phyloP scores from a whole-genome alignment of 2,888 invertebrate genomes.

The Drosophila hamatofila region DNA sequence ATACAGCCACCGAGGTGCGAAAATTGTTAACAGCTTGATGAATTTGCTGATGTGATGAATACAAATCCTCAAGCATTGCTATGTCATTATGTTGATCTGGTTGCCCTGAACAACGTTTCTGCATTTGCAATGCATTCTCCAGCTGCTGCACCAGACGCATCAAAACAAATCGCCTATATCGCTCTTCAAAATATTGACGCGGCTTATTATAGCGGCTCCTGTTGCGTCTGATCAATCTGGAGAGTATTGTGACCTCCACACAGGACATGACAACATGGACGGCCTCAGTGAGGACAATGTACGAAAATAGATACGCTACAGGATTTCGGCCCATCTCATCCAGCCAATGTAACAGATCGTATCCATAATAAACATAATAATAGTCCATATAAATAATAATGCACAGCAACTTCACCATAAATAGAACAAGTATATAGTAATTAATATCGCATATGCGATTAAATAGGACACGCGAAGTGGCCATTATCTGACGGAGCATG shows the following conservation, averaged over 20 bases:
- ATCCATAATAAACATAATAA: constrained; percentile 39
- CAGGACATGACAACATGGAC: constrained; percentile 46
- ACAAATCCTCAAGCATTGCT: constrained; percentile 31
- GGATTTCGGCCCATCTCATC: constrained; percentile 30
- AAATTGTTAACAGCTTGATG: constrained; percentile 56
- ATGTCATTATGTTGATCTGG: background rate
- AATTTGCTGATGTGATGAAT: constrained; percentile 46
- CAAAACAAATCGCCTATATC: constrained; percentile 58
- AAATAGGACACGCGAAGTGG: constrained; percentile 8
- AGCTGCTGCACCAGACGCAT: constrained; percentile 62
- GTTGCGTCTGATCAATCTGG: constrained; percentile 34
- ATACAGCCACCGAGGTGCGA: constrained; percentile 52
- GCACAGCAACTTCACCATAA: constrained; percentile 41
- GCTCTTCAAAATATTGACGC: constrained; percentile 46
- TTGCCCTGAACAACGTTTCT: constrained; percentile 18
- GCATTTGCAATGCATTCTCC: constrained; percentile 52
- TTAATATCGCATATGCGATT: constrained; percentile 29
- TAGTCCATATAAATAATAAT: constrained; percentile 44
- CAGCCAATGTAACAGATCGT: constrained; percentile 57
- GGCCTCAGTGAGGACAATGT: constrained; percentile 30
- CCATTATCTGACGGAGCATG: constrained; percentile 35
- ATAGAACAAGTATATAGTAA: constrained; percentile 30
- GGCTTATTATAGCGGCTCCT: constrained; percentile 36
- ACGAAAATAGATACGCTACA: constrained; percentile 36
- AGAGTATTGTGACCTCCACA: constrained; percentile 34